phyloP scores from a whole-genome alignment of 2,888 invertebrate genomes.

The Ecdyonurus torrentis region DNA sequence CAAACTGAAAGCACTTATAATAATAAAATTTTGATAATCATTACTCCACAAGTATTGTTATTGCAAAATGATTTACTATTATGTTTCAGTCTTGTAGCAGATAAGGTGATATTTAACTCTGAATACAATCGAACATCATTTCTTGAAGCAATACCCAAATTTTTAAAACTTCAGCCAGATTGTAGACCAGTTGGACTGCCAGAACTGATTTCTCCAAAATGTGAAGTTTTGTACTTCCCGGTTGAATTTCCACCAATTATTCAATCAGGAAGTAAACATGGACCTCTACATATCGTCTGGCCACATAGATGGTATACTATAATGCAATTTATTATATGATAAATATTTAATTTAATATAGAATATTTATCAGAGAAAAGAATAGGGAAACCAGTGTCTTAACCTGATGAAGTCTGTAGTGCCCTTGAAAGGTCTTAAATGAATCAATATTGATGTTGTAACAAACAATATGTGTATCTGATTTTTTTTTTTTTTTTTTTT shows the following conservation, averaged over 20 bases:
- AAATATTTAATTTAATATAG: too few relatives aligned
- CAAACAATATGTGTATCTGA: too few relatives aligned
- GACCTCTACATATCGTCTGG: slow-evolving; percentile 44
- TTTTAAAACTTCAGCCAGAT: slow-evolving; percentile 48
- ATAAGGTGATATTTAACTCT: slow-evolving; percentile 52
- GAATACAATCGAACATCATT: slow-evolving; percentile 50
- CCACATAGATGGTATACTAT: slow-evolving; percentile 53
- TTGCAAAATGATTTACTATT: too few relatives aligned
- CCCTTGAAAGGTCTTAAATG: too few relatives aligned
- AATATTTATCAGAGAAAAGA: too few relatives aligned
- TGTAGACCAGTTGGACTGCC: slow-evolving; percentile 36
- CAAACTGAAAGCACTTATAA: too few relatives aligned
- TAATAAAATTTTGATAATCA: too few relatives aligned
- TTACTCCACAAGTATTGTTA: too few relatives aligned
- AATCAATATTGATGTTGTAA: too few relatives aligned
- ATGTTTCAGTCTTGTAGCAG: slow-evolving; percentile 46
- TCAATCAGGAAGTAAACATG: slow-evolving; percentile 12
- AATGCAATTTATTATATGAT: background rate
- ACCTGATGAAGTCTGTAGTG: too few relatives aligned
- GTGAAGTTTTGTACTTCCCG: slow-evolving; percentile 44
- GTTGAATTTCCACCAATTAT: slow-evolving; percentile 26
- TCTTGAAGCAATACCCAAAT: slow-evolving; percentile 37
- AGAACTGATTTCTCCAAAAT: slow-evolving; percentile 38
- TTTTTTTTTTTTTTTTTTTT: too few relatives aligned
- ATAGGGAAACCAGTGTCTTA: too few relatives aligned